phyloP scores from a whole-genome alignment of 2,888 invertebrate genomes.

The Cryptocephalus primarius region DNA sequence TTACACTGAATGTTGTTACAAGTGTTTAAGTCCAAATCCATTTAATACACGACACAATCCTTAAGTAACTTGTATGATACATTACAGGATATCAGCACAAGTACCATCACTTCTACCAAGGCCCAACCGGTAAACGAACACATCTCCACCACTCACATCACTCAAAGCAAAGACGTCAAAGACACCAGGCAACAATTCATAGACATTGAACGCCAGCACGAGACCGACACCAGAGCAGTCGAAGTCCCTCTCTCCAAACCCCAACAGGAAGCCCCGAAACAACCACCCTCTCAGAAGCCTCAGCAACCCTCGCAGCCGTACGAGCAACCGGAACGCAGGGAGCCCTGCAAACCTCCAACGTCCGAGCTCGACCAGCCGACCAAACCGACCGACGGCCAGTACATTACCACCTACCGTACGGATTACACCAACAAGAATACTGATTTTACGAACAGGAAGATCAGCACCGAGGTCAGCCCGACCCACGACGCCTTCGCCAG shows the following conservation, averaged over 20 bases:
- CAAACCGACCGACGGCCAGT: slow-evolving; percentile 37
- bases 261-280: background rate
- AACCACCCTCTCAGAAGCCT: background rate
- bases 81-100: no score
- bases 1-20: no score
- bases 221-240: slow-evolving; percentile 9
- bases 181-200: slow-evolving; percentile 19
- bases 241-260: background rate
- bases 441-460: slow-evolving; percentile 44
- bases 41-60: no score
- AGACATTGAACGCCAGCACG: slow-evolving; percentile 19
- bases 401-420: slow-evolving; percentile 41
- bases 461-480: slow-evolving; percentile 56
- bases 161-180: slow-evolving; percentile 6
- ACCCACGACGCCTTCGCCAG: slow-evolving; percentile 68
- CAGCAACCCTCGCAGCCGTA: slow-evolving; percentile 2
- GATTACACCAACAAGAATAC: slow-evolving; percentile 35
- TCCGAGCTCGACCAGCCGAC: slow-evolving; percentile 26
- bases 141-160: background rate
- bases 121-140: no score
- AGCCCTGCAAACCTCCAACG: slow-evolving; percentile 26
- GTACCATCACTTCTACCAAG: no score
- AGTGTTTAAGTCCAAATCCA: no score
- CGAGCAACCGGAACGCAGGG: slow-evolving; percentile 20
- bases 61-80: no score